These are phyloP conservation scores for Drosophila yooni DNA, from an alignment of 2,888 invertebrate species.

Conservation along the genomic window DNA sequence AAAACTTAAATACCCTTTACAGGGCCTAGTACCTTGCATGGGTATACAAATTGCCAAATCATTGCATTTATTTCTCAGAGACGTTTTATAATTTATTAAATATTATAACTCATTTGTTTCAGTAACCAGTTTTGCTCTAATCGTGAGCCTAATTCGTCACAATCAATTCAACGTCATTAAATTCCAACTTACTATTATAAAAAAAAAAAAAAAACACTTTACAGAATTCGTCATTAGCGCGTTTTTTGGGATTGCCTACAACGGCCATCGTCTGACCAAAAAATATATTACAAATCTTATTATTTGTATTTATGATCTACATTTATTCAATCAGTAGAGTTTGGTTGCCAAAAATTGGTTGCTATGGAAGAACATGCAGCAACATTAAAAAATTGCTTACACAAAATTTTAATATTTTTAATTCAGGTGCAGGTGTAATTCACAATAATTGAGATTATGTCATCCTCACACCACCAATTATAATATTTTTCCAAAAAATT, in stretches of 20 bases:
- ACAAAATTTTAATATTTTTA: too few relatives aligned
- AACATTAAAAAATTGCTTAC: too few relatives aligned
- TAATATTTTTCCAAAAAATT: neutral
- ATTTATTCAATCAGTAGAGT: too few relatives aligned
- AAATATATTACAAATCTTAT: too few relatives aligned
- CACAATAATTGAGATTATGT: neutral
- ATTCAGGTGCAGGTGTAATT: neutral
- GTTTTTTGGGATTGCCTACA: neutral
- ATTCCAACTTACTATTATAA: neutral
- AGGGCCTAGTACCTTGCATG: neutral
- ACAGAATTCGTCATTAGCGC: neutral
- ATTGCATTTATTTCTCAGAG: neutral
- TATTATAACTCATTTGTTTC: neutral
- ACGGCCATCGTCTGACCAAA: neutral
- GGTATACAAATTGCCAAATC: neutral
- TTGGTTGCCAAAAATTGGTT: too few relatives aligned
- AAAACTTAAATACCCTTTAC: neutral
- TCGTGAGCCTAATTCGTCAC: neutral
- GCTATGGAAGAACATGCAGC: too few relatives aligned
- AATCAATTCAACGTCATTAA: neutral
- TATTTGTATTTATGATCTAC: too few relatives aligned
- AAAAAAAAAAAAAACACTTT: neutral
- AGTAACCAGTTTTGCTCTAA: neutral
- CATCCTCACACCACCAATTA: neutral
- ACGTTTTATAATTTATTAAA: neutral